phyloP scores from a whole-genome alignment of 1,140 invertebrate species.

The Drosophila bocki region DNA sequence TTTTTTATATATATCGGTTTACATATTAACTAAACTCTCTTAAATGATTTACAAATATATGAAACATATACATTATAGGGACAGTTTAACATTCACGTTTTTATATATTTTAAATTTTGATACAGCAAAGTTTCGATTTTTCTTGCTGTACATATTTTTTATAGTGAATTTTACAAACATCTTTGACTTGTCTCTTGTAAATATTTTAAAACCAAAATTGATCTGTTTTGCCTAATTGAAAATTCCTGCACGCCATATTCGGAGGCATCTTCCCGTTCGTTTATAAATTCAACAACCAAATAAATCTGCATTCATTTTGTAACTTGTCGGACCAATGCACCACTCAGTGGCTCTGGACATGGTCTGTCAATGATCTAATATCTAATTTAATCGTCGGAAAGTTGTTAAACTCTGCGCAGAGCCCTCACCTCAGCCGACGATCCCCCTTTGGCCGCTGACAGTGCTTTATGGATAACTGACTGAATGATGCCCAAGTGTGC shows the following conservation, averaged over 20 bases:
- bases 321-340: constrained; percentile 4
- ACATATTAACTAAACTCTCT: too few species aligned
- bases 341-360: constrained; percentile 36
- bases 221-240: constrained; percentile 2
- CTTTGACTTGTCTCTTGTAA: neutral
- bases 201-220: neutral
- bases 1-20: too few species aligned
- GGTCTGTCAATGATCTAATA: constrained; percentile 33
- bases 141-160: too few species aligned
- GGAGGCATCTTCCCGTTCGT: neutral
- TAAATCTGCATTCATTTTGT: constrained; percentile 10
- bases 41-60: too few species aligned
- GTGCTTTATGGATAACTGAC: constrained; percentile 24
- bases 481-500: constrained; percentile 37
- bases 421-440: neutral
- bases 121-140: too few species aligned
- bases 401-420: constrained; percentile 6
- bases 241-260: constrained; percentile 3
- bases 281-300: neutral
- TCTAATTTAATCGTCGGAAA: constrained; percentile 28
- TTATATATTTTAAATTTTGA: too few species aligned
- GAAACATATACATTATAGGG: too few species aligned
- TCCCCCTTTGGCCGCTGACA: constrained; percentile 19
- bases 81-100: too few species aligned
- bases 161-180: neutral